phyloP scores from a whole-genome alignment of 2,888 invertebrate genomes.

The Odontothrips loti region DNA sequence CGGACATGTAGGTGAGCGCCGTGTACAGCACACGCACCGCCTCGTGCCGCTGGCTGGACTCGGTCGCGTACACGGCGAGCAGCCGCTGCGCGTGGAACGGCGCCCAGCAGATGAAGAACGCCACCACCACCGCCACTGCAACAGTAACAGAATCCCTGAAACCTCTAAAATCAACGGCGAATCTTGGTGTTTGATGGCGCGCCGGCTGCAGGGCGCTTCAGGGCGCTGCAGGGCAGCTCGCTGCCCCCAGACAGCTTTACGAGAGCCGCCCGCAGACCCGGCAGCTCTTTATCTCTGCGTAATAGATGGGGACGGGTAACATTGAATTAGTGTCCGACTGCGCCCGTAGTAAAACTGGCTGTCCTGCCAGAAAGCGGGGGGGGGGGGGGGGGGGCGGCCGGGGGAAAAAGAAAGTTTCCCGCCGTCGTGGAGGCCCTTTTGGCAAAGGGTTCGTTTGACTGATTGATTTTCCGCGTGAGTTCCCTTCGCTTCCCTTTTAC shows the following conservation, averaged over 20 bases:
- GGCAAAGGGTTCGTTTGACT: background rate
- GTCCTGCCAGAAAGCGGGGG: background rate
- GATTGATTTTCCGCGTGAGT: constrained; percentile 12
- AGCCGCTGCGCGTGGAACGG: constrained; percentile 90
- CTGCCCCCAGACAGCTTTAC: background rate
- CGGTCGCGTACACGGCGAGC: constrained; percentile 69
- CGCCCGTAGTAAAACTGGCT: background rate
- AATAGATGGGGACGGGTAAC: background rate
- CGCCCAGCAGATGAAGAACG: constrained; percentile 79
- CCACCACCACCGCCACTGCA: constrained; percentile 80
- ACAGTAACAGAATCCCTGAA: constrained; percentile 33
- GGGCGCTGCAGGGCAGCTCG: background rate
- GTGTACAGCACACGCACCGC: constrained; percentile 50
- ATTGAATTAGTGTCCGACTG: background rate
- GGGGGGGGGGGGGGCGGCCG: background rate
- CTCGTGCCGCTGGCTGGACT: constrained; percentile 50
- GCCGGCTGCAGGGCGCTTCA: too few relatives aligned
- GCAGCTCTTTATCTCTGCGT: background rate
- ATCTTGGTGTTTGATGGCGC: too few relatives aligned
- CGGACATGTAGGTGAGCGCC: constrained; percentile 58
- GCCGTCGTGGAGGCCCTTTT: background rate
- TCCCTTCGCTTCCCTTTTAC: background rate
- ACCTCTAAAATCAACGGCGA: background rate
- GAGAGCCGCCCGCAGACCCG: background rate
- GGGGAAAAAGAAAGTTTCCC: background rate